These are phyloP conservation scores for Chromis chromis DNA, from an alignment of 2,797 vertebrate species.

Conservation along the genomic window DNA sequence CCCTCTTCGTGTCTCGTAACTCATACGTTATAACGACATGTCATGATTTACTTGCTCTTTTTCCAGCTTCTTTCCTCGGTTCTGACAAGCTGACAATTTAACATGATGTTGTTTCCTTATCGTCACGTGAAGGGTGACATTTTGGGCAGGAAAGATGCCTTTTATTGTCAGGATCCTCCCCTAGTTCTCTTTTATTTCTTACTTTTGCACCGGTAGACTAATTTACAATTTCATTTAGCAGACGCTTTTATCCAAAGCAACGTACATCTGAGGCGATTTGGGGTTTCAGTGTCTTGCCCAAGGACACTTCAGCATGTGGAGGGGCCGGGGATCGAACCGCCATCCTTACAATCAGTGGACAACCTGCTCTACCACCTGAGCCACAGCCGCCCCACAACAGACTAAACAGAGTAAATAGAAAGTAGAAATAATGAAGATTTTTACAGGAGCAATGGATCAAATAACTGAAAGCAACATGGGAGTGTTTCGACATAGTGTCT, in stretches of 20 bases:
- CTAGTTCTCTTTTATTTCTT: background rate
- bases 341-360: too few relatives aligned
- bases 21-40: slow-evolving; percentile 38
- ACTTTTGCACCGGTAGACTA: background rate
- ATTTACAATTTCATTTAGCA: too few relatives aligned
- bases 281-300: too few relatives aligned
- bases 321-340: too few relatives aligned
- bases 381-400: too few relatives aligned
- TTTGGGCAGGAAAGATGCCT: slow-evolving; percentile 1
- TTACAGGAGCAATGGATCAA: background rate
- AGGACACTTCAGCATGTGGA: too few relatives aligned
- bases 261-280: too few relatives aligned
- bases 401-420: background rate
- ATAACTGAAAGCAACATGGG: background rate
- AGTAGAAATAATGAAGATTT: background rate
- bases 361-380: too few relatives aligned
- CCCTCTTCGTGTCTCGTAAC: slow-evolving; percentile 32
- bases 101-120: slow-evolving; percentile 34
- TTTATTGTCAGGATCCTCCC: background rate
- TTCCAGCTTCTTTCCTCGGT: slow-evolving; percentile 39
- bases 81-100: slow-evolving; percentile 61
- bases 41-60: slow-evolving; percentile 37
- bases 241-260: too few relatives aligned
- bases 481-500: background rate
- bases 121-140: slow-evolving; percentile 29